Evolutionary conservation across 2,113 vertebrate species (phyloP).

Genomic region (human): DNA sequence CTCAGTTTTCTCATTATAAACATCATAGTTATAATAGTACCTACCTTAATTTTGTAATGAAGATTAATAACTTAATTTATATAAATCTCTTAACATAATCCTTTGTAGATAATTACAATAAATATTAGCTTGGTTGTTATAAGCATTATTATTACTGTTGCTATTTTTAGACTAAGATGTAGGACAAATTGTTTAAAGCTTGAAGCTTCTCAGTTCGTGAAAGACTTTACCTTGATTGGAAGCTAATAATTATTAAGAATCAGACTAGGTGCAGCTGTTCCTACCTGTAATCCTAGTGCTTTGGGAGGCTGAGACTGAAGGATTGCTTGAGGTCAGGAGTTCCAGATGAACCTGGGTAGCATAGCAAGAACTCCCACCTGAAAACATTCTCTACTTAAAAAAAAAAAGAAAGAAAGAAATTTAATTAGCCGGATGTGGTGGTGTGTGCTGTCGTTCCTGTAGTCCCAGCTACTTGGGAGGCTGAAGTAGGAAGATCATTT

Average conservation of each 20-base stretch:
- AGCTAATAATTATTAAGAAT: not conserved
- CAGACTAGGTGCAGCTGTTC: not conserved
- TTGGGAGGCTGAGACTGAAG: too few species aligned
- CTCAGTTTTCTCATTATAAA: not conserved
- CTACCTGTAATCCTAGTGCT: too few species aligned
- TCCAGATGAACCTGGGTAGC: too few species aligned
- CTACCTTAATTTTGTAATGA: not conserved
- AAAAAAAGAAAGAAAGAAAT: too few species aligned
- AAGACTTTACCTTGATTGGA: not conserved
- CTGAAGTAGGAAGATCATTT: too few species aligned
- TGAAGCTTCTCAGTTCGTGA: not conserved
- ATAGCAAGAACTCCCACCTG: too few species aligned
- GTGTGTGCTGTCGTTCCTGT: too few species aligned
- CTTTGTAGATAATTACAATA: not conserved
- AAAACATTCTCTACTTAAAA: too few species aligned
- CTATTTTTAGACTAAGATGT: not conserved
- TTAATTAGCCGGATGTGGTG: too few species aligned
- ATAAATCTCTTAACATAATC: not conserved
- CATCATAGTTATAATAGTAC: not conserved
- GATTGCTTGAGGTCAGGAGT: too few species aligned
- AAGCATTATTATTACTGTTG: not conserved
- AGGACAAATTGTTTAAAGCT: not conserved
- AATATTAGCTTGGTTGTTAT: not conserved
- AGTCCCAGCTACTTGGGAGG: too few species aligned
- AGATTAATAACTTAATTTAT: not conserved